Evolutionary conservation across 2,888 invertebrate genomes (phyloP), one percentile per base, ranked within the genome.

Genomic region (Drosophila basisetae): DNA sequence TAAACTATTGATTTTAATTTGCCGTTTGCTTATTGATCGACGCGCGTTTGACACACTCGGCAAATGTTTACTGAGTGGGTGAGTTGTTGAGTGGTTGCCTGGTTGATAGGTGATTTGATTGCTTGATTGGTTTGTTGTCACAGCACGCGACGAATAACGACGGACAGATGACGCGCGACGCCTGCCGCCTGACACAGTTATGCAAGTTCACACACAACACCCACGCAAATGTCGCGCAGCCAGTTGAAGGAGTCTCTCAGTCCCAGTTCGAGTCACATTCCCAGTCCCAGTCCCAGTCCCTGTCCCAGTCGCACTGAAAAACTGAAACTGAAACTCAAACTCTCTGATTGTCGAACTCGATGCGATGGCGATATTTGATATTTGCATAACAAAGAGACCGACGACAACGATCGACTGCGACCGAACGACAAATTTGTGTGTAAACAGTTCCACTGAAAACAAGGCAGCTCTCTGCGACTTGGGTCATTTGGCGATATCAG

Each of bases 21-120:
- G 64, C 54, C 62, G 60, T 62, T 62, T 63, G 65, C 61, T 65
- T 74, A 84, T 75, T 77, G 80, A 80, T 74, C 60, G 81, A 84
- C 80, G 68, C 82, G 84, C 90, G 87, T 77, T 83, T 89, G 90
- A 83, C 90, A 88, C 90, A 88, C 87, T 87, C 87, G 78, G 76
- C 86, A 90, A 87, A 87, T 87, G 90, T 87, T 87, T 82, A 88
- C 86, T 37, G 55, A 47, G 25, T 58, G 61, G 28, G 16, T 52
- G 54, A 52, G 39, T 63, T 63, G 61, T 66, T 63, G 39, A 30
- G 41, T 41, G 71, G 33, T 63, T 50, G 64, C 60, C 52, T 72
- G 55, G 50, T 53, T 49, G 69, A 65, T 56, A 13, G 50, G 41
- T 61, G 66, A 55, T 52, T 47, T 25, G 58, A 37, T 65, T 50